Conservation (phyloP, 2,113 vertebrate genomes). For the Steatornis caripensis region DNA sequence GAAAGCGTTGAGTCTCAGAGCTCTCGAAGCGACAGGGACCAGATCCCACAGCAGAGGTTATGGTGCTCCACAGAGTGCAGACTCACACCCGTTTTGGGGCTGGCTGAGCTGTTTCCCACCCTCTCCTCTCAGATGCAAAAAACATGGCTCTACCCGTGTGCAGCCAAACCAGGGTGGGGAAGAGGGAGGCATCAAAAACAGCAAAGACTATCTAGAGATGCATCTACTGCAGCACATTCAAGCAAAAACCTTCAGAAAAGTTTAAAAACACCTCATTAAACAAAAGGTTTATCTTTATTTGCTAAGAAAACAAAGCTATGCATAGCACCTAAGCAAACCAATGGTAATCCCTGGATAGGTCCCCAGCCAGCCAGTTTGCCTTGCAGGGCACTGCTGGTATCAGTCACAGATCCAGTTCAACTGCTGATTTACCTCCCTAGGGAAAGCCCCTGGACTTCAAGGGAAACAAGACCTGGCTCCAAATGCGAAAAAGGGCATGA, state of each 20-base stretch:
- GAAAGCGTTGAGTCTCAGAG: rapidly evolving
- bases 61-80: background rate
- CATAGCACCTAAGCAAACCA: background rate
- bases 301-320: conserved; percentile 1
- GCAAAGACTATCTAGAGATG: background rate
- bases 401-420: background rate
- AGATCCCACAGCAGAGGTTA: background rate
- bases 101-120: background rate
- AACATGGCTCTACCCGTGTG: background rate
- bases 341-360: background rate
- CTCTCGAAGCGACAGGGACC: background rate
- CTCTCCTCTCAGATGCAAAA: background rate
- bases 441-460: background rate
- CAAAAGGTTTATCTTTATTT: background rate
- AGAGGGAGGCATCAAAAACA: background rate
- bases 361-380: background rate
- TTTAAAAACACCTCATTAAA: background rate
- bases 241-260: background rate
- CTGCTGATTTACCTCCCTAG: background rate
- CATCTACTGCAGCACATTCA: background rate
- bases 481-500: background rate
- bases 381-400: background rate
- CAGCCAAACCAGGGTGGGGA: background rate
- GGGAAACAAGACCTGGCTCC: background rate
- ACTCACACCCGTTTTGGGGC: background rate